Conservation (phyloP, 1,140 invertebrate genomes). For the Ips nitidus region DNA sequence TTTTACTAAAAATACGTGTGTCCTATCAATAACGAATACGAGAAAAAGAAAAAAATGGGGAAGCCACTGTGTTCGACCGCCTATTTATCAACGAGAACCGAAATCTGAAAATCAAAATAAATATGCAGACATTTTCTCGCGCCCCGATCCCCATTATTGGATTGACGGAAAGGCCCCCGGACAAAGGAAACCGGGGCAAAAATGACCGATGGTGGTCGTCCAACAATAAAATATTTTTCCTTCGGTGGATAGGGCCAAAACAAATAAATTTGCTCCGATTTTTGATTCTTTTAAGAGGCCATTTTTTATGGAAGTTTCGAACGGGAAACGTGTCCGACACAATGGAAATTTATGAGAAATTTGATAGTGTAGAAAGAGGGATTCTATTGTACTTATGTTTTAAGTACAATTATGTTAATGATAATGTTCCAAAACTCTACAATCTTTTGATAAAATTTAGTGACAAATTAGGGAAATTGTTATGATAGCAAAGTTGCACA, state of each 20-base stretch:
- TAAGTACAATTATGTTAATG: too few relatives aligned
- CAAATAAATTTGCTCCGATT: slow-evolving; percentile 33
- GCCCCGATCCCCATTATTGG: slow-evolving; percentile 40
- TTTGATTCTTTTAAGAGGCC: slow-evolving; percentile 12
- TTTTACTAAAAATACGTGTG: too few relatives aligned
- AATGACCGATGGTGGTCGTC: slow-evolving; percentile 39
- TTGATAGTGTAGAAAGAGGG: too few relatives aligned
- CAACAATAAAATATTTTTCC: slow-evolving; percentile 42
- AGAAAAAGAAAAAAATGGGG: too few relatives aligned
- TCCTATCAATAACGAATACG: too few relatives aligned
- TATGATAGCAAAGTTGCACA: too few relatives aligned
- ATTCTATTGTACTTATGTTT: too few relatives aligned
- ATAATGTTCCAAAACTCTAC: too few relatives aligned
- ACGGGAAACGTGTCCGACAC: not conserved
- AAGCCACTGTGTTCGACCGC: not conserved
- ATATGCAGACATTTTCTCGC: slow-evolving; percentile 47
- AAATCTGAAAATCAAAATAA: slow-evolving; percentile 45
- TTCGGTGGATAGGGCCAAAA: slow-evolving; percentile 20
- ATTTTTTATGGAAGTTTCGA: slow-evolving; percentile 3
- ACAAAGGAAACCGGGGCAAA: slow-evolving; percentile 23
- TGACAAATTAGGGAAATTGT: too few relatives aligned
- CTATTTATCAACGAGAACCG: slow-evolving; percentile 7
- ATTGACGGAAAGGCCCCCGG: slow-evolving; percentile 44
- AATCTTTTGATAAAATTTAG: too few relatives aligned
- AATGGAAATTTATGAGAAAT: not conserved